Evolutionary conservation across 2,113 vertebrate genomes (phyloP).

Genomic region (Cyanistes caeruleus): DNA sequence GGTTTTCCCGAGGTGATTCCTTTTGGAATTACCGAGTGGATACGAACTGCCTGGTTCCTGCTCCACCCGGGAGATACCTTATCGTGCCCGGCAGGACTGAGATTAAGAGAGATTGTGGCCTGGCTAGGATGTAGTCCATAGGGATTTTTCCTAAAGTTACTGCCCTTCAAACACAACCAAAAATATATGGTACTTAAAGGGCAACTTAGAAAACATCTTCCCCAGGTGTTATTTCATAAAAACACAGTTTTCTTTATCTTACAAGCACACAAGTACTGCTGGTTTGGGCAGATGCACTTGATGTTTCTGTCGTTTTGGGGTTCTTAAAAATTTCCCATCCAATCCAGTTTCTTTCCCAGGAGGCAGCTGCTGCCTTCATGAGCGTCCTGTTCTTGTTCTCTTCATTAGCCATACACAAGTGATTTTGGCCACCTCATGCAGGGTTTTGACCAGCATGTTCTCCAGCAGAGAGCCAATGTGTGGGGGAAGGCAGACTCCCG

Average conservation of each 20-base stretch:
- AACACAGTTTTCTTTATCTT: background rate
- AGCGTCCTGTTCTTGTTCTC: slow-evolving; percentile 1
- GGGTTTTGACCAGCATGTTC: background rate
- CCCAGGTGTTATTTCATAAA: rapidly evolving
- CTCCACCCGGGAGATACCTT: background rate
- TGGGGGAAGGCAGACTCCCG: background rate
- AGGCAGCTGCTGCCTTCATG: background rate
- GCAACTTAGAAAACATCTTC: background rate
- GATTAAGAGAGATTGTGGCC: rapidly evolving
- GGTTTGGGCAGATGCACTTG: background rate
- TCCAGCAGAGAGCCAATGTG: background rate
- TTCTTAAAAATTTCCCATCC: background rate
- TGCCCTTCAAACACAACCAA: background rate
- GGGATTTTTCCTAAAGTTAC: background rate
- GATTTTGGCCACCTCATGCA: background rate
- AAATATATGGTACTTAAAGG: rapidly evolving
- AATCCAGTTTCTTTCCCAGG: background rate
- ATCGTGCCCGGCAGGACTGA: rapidly evolving
- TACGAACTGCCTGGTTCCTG: background rate
- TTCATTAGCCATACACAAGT: background rate
- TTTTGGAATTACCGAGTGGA: rapidly evolving
- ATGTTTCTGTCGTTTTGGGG: background rate
- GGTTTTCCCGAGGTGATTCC: background rate
- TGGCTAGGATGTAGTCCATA: rapidly evolving
- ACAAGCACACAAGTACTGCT: rapidly evolving